phyloP scores from a whole-genome alignment of 2,113 vertebrate genomes.

The Tringa solitaria region DNA sequence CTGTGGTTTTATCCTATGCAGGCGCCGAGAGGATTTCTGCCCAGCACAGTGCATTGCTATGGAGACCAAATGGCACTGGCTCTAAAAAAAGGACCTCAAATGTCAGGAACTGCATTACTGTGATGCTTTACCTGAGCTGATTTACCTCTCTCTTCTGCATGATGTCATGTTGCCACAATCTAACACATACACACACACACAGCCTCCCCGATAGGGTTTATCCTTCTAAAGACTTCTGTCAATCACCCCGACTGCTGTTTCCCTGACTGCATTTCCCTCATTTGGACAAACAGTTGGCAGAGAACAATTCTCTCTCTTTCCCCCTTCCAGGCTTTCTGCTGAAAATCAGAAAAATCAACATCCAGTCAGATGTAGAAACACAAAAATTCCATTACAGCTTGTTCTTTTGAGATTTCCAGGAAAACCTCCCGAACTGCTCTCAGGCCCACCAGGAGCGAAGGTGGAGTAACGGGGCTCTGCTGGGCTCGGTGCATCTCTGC shows the following conservation, averaged over 20 bases:
- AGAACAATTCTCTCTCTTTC: neutral
- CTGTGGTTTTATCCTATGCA: neutral
- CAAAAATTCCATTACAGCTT: neutral
- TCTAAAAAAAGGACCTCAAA: neutral
- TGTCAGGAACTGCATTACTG: neutral
- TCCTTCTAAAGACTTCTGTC: neutral
- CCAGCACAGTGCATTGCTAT: constrained; percentile 3
- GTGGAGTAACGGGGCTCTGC: neutral
- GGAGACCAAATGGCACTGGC: constrained; percentile 12
- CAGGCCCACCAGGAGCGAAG: neutral
- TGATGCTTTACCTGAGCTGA: neutral
- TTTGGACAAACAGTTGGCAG: neutral
- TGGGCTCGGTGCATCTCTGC: neutral
- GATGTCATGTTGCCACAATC: neutral
- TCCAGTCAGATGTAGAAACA: neutral
- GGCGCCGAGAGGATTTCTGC: neutral
- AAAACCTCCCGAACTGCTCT: neutral
- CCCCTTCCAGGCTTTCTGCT: neutral
- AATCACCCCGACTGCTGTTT: neutral
- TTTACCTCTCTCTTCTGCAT: neutral
- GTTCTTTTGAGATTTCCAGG: neutral
- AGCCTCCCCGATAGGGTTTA: neutral
- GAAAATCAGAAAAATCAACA: neutral
- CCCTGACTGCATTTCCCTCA: neutral
- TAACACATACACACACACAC: neutral